phyloP scores from a whole-genome alignment of 2,113 vertebrate genomes.

The Gymnorhina tibicen region DNA sequence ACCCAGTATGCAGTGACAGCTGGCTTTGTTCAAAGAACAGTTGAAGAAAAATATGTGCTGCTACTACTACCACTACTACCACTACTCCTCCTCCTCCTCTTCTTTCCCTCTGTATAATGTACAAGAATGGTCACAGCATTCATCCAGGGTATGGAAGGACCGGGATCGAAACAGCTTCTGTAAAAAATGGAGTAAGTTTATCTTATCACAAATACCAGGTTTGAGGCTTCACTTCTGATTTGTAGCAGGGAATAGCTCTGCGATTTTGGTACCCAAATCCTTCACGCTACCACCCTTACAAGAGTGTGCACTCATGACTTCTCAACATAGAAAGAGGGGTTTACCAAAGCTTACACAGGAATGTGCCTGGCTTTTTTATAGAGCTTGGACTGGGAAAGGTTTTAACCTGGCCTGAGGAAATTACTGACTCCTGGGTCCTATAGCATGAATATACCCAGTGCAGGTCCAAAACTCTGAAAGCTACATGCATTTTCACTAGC shows the following conservation, averaged over 20 bases:
- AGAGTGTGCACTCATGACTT: not conserved
- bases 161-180: not conserved
- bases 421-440: not conserved
- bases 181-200: not conserved
- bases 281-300: not conserved
- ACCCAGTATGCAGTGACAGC: not conserved
- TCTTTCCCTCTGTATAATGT: not conserved
- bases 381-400: not conserved
- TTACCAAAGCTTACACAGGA: not conserved
- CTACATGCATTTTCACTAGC: not conserved
- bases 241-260: not conserved
- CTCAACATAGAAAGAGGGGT: not conserved
- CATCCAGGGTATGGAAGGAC: not conserved
- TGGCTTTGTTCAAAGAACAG: not conserved
- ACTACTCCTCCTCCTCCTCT: accelerated
- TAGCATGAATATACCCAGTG: not conserved
- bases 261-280: not conserved
- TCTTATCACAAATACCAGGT: not conserved
- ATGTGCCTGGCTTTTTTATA: not conserved
- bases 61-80: not conserved
- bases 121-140: not conserved
- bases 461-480: not conserved
- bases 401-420: not conserved
- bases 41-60: not conserved
- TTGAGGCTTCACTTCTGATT: not conserved